phyloP scores from a whole-genome alignment of 2,113 vertebrate genomes.

The Corydoras sp. region DNA sequence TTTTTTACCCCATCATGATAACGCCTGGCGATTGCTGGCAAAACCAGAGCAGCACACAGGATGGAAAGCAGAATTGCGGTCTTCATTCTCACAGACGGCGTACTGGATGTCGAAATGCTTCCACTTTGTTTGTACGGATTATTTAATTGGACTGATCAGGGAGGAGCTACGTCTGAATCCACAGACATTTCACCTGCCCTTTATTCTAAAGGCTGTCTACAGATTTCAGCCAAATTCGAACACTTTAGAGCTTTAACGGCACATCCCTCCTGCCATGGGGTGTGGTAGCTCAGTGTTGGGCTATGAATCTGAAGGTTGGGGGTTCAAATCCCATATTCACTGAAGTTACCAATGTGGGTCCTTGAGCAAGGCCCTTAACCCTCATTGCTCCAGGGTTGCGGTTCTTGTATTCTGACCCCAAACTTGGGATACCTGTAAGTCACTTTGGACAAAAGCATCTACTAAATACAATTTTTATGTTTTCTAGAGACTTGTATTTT shows the following conservation, averaged over 20 bases:
- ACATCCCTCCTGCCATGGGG: not conserved
- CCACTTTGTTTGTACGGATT: not conserved
- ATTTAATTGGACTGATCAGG: not conserved
- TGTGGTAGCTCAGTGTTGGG: not conserved
- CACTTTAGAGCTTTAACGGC: not conserved
- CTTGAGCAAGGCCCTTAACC: too few relatives aligned
- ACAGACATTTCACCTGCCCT: not conserved
- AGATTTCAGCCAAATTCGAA: not conserved
- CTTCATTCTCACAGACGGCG: not conserved
- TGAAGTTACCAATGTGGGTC: too few relatives aligned
- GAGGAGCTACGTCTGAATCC: not conserved
- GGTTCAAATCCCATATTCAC: too few relatives aligned
- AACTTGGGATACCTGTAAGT: too few relatives aligned
- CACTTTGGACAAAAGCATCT: too few relatives aligned
- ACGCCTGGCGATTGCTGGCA: not conserved
- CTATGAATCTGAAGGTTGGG: too few relatives aligned
- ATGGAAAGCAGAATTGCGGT: not conserved
- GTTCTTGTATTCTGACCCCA: too few relatives aligned
- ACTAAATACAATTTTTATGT: too few relatives aligned
- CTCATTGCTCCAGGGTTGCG: too few relatives aligned
- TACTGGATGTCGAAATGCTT: not conserved
- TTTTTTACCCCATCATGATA: not conserved
- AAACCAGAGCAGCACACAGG: conserved; percentile 2
- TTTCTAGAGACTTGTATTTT: too few relatives aligned
- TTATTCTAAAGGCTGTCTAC: not conserved